These are phyloP conservation scores for Helobdella robusta DNA, from an alignment of 2,888 invertebrate genomes.

Conservation along the genomic window DNA sequence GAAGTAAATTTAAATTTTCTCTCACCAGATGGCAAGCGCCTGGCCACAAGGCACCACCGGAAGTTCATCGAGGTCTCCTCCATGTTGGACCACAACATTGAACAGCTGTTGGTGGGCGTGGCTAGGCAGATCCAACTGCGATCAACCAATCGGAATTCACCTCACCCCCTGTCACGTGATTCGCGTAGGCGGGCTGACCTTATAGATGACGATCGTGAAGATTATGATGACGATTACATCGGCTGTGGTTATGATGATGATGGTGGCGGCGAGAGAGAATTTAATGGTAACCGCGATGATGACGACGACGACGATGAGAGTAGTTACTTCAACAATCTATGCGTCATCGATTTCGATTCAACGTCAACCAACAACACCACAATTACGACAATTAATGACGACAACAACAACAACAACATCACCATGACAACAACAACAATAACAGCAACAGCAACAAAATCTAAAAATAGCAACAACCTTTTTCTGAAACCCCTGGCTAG, in stretches of 20 bases:
- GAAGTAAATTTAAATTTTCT: background rate
- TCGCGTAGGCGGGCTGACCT: background rate
- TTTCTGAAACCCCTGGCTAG: background rate
- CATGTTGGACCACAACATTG: constrained; percentile 88
- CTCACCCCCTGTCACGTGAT: background rate
- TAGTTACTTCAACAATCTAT: too few species aligned
- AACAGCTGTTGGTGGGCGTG: constrained; percentile 82
- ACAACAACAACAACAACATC: too few species aligned
- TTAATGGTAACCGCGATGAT: background rate
- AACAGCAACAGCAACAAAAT: too few species aligned
- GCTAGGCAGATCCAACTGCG: constrained; percentile 75
- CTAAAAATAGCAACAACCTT: constrained; percentile 7
- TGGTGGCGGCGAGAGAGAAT: background rate
- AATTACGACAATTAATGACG: too few species aligned
- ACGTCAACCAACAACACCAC: too few species aligned
- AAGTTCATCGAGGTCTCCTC: constrained; percentile 91
- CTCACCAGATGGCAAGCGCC: constrained; percentile 26
- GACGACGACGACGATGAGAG: background rate
- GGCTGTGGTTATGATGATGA: background rate
- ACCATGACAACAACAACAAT: too few species aligned
- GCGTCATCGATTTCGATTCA: too few species aligned
- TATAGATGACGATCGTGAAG: background rate
- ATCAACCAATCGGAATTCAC: constrained; percentile 5
- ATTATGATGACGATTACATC: background rate
- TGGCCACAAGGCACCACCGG: constrained; percentile 56